These are phyloP conservation scores for Heliconius hermathena DNA, from an alignment of 1,140 invertebrate species.

Conservation along the genomic window DNA sequence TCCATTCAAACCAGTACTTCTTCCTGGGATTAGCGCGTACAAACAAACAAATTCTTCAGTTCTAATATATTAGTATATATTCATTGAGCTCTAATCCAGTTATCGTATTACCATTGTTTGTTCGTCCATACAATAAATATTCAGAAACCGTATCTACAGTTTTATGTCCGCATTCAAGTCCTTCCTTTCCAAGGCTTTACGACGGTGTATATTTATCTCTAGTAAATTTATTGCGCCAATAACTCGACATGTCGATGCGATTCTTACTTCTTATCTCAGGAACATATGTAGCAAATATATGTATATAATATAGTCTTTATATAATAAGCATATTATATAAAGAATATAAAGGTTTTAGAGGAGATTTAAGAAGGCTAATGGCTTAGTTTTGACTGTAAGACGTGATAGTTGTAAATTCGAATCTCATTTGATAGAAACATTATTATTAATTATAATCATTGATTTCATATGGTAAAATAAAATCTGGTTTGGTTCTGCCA, in stretches of 20 bases:
- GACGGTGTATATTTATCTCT: slow-evolving; percentile 45
- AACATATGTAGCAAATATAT: background rate
- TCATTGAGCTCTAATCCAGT: slow-evolving; percentile 17
- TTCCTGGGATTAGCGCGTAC: background rate
- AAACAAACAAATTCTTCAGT: background rate
- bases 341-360: no score
- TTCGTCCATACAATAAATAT: slow-evolving; percentile 32
- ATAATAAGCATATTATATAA: no score
- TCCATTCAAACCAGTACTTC: no score
- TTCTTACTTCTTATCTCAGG: slow-evolving; percentile 26
- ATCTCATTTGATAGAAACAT: no score
- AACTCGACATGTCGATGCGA: slow-evolving; percentile 35
- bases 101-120: slow-evolving; percentile 27
- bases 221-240: slow-evolving; percentile 47
- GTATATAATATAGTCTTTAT: background rate
- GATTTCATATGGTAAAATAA: no score
- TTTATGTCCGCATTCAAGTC: slow-evolving; percentile 37
- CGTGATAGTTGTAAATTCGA: no score
- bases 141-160: slow-evolving; percentile 34
- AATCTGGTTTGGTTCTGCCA: no score
- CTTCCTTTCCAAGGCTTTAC: slow-evolving; percentile 44
- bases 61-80: background rate
- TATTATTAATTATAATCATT: no score
- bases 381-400: no score
- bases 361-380: no score